Evolutionary conservation across 2,888 invertebrate species (phyloP), one percentile per base, ranked within the genome.

Genomic region (Lasius platythorax): DNA sequence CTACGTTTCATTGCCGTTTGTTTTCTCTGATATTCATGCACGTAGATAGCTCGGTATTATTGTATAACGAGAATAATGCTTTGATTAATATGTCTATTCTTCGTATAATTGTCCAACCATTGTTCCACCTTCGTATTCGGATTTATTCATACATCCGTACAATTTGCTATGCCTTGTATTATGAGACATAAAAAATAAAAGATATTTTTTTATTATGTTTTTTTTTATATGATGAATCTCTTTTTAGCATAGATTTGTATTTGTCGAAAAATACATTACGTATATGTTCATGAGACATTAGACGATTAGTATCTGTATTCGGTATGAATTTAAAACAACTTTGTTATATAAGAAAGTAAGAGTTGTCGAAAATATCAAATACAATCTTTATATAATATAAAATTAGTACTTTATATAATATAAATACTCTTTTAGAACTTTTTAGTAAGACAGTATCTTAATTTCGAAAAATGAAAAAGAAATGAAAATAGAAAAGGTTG

Each of bases 71-170:
- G 53, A 50, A 73, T 81, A 73, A 81, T 81, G 9, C 79, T 50
- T 81, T 81, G 79, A 81, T 81, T 81, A 81, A 81, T 81, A 81
- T 63, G 15, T 72, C 73, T 73, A 61, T 81, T 73, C 46, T 63
- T 73, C 46, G 61, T 12, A 61, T 61, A 58, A 81, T 81, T 73
- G 61, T 73, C 79, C 37, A n/a, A 12, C 37, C 37, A 18, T 73
- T 46, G 73, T 72, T 79, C 30, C 23, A 61, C 12, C 23, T 61
- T 61, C 33, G 50, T 12, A 73, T 81, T 63, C 28, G 46, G 15
- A 81, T 81, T 63, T 81, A 72, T 73, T 46, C 61, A 18, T 18
- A 12, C 33, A 43, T 58, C 4, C 11, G 9, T 28, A 33, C 8
- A 50, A 81, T 61, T 72, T 61, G 61, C 33, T 23, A 23, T 23